These are phyloP conservation scores for Antennarius striatus DNA, from an alignment of 2,113 vertebrate genomes.

Conservation along the genomic window DNA sequence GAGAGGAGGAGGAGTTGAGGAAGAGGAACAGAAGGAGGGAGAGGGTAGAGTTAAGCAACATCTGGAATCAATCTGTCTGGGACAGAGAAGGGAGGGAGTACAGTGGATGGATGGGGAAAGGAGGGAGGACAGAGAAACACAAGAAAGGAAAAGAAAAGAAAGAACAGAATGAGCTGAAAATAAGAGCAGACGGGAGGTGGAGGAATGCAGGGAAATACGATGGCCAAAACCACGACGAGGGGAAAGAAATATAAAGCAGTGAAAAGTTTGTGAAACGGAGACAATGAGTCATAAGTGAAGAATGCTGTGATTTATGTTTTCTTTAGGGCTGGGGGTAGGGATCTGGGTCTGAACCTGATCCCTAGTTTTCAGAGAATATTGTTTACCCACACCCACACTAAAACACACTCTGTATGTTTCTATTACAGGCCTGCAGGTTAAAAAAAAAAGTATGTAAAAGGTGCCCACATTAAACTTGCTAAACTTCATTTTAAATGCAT, in stretches of 20 bases:
- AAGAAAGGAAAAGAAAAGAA: conserved; percentile 22
- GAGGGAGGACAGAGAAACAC: conserved; percentile 2
- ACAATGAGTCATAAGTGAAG: conserved; percentile 77
- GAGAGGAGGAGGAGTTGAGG: conserved; percentile 36
- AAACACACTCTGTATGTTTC: conserved; percentile 4
- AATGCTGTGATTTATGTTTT: conserved; percentile 80
- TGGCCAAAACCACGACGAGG: conserved; percentile 43
- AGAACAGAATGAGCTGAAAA: conserved; percentile 52
- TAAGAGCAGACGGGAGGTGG: conserved; percentile 49
- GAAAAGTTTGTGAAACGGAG: conserved; percentile 59
- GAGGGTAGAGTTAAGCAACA: conserved; percentile 69
- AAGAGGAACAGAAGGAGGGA: conserved; percentile 37
- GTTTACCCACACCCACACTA: conserved; percentile 17
- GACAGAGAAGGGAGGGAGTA: conserved; percentile 19
- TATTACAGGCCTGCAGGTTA: neutral
- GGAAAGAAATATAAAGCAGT: conserved; percentile 46
- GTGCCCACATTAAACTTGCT: neutral
- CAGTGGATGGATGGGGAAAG: conserved; percentile 18
- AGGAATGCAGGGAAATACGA: conserved; percentile 52
- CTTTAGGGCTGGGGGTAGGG: conserved; percentile 51
- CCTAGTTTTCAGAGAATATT: conserved; percentile 48
- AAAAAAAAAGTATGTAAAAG: neutral
- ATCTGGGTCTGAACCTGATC: conserved; percentile 59
- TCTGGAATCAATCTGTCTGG: conserved; percentile 81
- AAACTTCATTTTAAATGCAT: neutral